Percentiles rank a stretch among this genome's conserved stretches.
These are phyloP conservation scores for Tanaodytes sp. DNA, from an alignment of 2,888 invertebrate genomes.

Conservation along the genomic window DNA sequence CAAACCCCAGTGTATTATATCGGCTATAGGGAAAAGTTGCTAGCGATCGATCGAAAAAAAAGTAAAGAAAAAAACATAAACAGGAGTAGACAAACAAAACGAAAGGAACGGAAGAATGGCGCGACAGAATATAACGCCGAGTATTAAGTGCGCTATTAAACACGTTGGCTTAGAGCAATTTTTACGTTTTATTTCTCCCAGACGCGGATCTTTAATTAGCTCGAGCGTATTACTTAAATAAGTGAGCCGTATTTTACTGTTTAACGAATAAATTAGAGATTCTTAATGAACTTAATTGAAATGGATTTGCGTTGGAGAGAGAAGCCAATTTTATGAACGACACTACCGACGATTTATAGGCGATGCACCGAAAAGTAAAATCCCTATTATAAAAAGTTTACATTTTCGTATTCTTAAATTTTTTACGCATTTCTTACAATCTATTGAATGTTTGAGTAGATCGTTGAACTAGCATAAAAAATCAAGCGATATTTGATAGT, in stretches of 20 bases:
- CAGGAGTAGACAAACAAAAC: too few species aligned
- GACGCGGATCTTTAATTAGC: constrained; percentile 17
- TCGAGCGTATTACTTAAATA: constrained; percentile 27
- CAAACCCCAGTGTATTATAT: constrained; percentile 16
- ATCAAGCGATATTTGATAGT: too few species aligned
- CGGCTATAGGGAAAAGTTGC: too few species aligned
- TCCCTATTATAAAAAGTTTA: too few species aligned
- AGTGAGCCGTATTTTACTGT: constrained; percentile 28
- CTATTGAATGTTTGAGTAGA: too few species aligned
- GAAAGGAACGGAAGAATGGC: too few species aligned
- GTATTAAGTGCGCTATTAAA: constrained; percentile 6
- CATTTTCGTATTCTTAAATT: too few species aligned
- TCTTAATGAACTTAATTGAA: constrained; percentile 42
- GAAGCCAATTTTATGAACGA: constrained; percentile 29
- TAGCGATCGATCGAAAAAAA: too few species aligned
- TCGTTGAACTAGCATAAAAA: too few species aligned
- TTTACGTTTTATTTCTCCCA: background rate
- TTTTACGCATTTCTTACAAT: too few species aligned
- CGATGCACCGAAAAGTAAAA: constrained; percentile 16
- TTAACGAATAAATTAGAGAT: constrained; percentile 37
- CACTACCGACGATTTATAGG: constrained; percentile 16
- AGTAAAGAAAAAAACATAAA: too few species aligned
- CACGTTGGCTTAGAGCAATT: constrained; percentile 11
- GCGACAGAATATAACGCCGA: too few species aligned
- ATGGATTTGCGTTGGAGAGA: constrained; percentile 31